Conservation (phyloP, 2,888 invertebrate genomes). For the Agrotis clavis region DNA sequence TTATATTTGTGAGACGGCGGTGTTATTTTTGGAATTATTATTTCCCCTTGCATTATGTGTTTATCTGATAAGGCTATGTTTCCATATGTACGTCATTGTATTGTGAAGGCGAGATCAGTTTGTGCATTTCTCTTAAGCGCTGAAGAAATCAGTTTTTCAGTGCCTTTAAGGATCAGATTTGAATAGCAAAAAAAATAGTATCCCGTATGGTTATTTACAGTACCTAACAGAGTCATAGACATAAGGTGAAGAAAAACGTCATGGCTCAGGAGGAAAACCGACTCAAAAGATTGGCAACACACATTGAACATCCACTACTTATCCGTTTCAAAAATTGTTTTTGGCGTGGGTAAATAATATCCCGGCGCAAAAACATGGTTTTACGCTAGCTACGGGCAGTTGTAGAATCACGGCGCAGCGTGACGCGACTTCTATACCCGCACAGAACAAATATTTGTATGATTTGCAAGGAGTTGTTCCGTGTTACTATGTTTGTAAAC, state of each 20-base stretch:
- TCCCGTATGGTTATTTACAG: too few relatives aligned
- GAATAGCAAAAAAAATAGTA: neutral
- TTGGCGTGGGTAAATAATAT: neutral
- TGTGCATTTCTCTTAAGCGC: slow-evolving; percentile 6
- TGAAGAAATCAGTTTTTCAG: neutral
- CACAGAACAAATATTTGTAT: too few relatives aligned
- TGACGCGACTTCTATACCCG: too few relatives aligned
- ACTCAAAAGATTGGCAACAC: too few relatives aligned
- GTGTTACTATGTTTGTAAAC: too few relatives aligned
- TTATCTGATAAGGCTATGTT: slow-evolving; percentile 56
- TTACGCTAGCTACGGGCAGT: too few relatives aligned
- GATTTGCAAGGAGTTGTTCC: too few relatives aligned
- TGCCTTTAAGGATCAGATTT: neutral
- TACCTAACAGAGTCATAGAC: neutral
- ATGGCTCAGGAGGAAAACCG: neutral
- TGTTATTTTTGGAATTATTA: slow-evolving; percentile 58
- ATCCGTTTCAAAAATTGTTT: neutral
- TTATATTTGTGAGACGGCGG: slow-evolving; percentile 53
- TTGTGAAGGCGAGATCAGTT: slow-evolving; percentile 25
- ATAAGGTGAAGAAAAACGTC: neutral
- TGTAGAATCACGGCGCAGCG: too few relatives aligned
- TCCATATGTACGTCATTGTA: slow-evolving; percentile 37
- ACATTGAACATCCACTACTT: neutral
- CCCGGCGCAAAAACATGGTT: neutral
- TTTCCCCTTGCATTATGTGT: slow-evolving; percentile 51